Percentiles rank a stretch among this genome's conserved stretches.
phyloP scores from a whole-genome alignment of 2,113 vertebrate genomes.

The Dromiciops gliroides region DNA sequence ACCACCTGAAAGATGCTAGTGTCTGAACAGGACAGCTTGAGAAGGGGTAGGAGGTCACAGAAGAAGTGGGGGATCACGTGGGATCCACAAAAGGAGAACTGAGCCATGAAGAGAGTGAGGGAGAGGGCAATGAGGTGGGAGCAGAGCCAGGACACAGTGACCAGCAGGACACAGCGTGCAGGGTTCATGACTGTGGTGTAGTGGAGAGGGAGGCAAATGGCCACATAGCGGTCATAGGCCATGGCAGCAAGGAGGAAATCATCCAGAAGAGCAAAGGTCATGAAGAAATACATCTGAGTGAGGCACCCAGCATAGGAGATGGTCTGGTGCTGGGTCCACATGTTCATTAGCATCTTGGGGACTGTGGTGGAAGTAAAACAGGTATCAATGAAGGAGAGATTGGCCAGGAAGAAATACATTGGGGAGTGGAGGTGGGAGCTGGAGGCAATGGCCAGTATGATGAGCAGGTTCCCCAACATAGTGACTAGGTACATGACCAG shows the following conservation, averaged over 20 bases:
- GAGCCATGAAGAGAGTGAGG: conserved; percentile 14
- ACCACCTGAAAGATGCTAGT: conserved; percentile 33
- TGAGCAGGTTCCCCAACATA: conserved; percentile 52
- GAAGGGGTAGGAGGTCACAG: conserved; percentile 42
- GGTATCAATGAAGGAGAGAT: conserved; percentile 55
- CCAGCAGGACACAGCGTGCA: conserved; percentile 28
- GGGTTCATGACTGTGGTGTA: conserved; percentile 40
- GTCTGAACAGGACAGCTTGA: conserved; percentile 52
- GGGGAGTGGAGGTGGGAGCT: conserved; percentile 53
- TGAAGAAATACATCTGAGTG: conserved; percentile 61
- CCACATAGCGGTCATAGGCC: conserved; percentile 59
- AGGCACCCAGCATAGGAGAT: conserved; percentile 59
- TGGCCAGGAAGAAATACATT: conserved; percentile 72
- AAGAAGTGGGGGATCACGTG: conserved; percentile 62
- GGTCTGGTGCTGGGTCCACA: conserved; percentile 17
- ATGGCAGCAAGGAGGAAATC: conserved; percentile 61
- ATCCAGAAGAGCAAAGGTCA: conserved; percentile 24
- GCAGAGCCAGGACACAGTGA: conserved; percentile 36
- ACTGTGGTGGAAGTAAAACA: conserved; percentile 61
- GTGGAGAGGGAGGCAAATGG: conserved; percentile 60
- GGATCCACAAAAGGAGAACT: conserved; percentile 55
- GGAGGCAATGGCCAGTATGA: conserved; percentile 36
- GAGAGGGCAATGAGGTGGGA: conserved; percentile 45
- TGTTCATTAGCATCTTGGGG: conserved; percentile 50
- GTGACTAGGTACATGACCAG: conserved; percentile 46